Evolutionary conservation across 2,113 vertebrate genomes (phyloP), one percentile per base, ranked within the genome.

Genomic region (Circaetus cinerascens): DNA sequence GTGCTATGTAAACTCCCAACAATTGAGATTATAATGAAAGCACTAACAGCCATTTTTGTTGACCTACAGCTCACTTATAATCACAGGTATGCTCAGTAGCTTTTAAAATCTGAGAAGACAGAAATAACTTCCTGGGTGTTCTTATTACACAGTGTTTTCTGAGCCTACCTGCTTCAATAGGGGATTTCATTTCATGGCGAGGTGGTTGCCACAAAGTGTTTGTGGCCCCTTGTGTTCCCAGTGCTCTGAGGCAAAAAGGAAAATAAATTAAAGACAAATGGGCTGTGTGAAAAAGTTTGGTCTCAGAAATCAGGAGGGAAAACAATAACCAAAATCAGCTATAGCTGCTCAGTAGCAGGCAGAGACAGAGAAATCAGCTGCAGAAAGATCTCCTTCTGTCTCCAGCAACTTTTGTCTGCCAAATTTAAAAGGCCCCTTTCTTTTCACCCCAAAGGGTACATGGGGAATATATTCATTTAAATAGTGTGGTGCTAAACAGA

Each of bases 1-100:
- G 96, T 97, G 95, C 77, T 97, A 90, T 90, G 95, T 95, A 95
- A 96, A 95, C 91, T 97, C 89, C 62, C 75, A 96, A 95, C 97
- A 96, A 93, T 36, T 94, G 93, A 85, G 83, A 95, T 91, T 94
- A 95, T 96, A 94, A 95, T 94, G 93, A 97, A 97, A 95, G 91
- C 86, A 96, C 84, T 97, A 93, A 94, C 93, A 96, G 87, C 50
- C 92, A 90, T 91, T 97, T 92, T 91, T 97, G 86, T 97, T 97
- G 94, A 97, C 95, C 93, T 90, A 94, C 90, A 93, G 87, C 89
- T 95, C 91, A 92, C 93, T 95, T 91, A 66, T 93, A 95, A 95
- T 91, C 87, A 93, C 93, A 95, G 81, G 69, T 97, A 94, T 86
- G 67, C 82, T 96, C 94, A 95, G 84, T 93, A 97, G 89, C 93